Base-by-base conservation (phyloP, 2,888 invertebrate species). In the Agrilus mali region DNA sequence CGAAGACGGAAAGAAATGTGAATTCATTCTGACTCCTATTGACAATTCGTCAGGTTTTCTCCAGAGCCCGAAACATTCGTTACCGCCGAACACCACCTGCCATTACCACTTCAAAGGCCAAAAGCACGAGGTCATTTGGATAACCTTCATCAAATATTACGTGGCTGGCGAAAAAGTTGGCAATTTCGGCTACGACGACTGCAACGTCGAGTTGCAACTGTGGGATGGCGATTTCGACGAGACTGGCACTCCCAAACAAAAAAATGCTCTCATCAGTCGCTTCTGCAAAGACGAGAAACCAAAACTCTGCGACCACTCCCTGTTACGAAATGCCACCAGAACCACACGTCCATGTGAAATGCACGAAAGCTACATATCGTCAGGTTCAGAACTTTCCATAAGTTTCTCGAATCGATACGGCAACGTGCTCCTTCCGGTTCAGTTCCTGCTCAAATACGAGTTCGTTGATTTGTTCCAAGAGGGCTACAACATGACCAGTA, bases 131-230 rank as follows among this genome's bases (percentile, higher is more conserved):
- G 80, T 83, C 46, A 84, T 86, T 20, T 86, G 86, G 87, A 75
- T 86, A 51, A 84, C 85, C 20, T 86, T 87, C 61, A 78, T 85
- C 55, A 86, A 86, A 65, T 86, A 86, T 61, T 83, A 86, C 66
- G 81, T 84, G 2, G 79, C 80, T 33, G 60, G 58, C 38, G 58
- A 58, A 38, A 76, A 75, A 37, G 71, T 76, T 0, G 80, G 80
- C 50, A 75, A 77, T 12, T 80, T 79, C 56, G 80, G 80, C 56
- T 72, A 77, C 43, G 75, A 77, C 36, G 82, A 84, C 53, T 85
- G 84, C 59, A 81, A 82, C 43, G 82, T 84, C 6, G 75, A 80
- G 51, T 71, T 86, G 22, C 75, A 82, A 39, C 80, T 85, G 49
- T 83, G 83, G 82, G 84, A 86, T 54, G 84, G 84, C 1, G 77